Conservation (phyloP, 1,140 invertebrate genomes). For the Atopsyche davidsoni region DNA sequence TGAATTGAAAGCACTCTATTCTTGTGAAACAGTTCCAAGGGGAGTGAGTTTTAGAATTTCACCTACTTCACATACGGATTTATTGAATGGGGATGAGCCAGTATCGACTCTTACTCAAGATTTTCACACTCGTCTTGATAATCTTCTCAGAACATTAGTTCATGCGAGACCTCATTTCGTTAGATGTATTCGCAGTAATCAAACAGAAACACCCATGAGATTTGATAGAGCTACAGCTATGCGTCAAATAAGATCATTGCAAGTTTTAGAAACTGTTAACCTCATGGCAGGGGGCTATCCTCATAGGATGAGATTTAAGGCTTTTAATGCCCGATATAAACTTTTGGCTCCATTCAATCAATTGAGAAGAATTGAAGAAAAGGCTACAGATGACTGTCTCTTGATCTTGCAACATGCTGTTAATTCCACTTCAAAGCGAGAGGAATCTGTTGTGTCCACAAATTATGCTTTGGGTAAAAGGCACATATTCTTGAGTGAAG, state of each 20-base stretch:
- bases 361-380: conserved; percentile 70
- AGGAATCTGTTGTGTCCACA: conserved; percentile 57
- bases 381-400: conserved; percentile 73
- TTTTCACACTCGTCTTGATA: conserved; percentile 89
- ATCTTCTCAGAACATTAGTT: conserved; percentile 82
- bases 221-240: conserved; percentile 69
- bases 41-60: conserved; percentile 84
- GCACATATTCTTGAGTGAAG: conserved; percentile 91
- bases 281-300: conserved; percentile 90
- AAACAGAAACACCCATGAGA: conserved; percentile 65
- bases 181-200: conserved; percentile 82
- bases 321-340: conserved; percentile 82
- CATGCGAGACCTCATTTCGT: conserved; percentile 93
- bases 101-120: conserved; percentile 90
- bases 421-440: conserved; percentile 40
- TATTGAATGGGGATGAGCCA: conserved; percentile 81
- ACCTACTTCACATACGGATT: conserved; percentile 81
- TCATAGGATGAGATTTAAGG: conserved; percentile 90
- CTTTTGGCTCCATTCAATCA: conserved; percentile 72
- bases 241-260: conserved; percentile 80
- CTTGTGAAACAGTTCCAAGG: conserved; percentile 71
- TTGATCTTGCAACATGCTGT: conserved; percentile 56
- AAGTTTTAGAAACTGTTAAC: conserved; percentile 91
- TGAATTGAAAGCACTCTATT: conserved; percentile 82
- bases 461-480: conserved; percentile 88